These are phyloP conservation scores for Excalfactoria chinensis DNA, from an alignment of 2,113 vertebrate species.

Conservation along the genomic window DNA sequence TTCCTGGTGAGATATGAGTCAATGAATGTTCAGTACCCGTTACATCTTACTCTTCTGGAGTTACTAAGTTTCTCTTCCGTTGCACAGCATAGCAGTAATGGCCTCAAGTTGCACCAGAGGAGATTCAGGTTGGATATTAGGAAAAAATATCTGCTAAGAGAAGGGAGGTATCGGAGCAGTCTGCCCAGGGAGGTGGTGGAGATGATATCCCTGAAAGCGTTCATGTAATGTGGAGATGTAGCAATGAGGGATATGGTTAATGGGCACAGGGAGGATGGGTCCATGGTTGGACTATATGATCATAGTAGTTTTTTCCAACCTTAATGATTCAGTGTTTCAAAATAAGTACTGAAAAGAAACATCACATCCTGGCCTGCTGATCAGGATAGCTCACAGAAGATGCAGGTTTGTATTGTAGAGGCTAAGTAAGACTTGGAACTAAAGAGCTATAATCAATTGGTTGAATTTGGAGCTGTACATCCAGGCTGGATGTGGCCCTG, in stretches of 20 bases:
- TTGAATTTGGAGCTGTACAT: background rate
- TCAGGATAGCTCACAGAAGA: background rate
- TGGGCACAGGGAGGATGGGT: too few species aligned
- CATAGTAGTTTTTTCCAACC: too few species aligned
- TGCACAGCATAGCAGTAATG: background rate
- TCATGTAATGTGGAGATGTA: too few species aligned
- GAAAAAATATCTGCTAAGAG: too few species aligned
- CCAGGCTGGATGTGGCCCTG: too few species aligned
- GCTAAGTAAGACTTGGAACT: background rate
- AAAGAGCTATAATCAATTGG: background rate
- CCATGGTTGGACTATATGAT: too few species aligned
- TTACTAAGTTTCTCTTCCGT: background rate
- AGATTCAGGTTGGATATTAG: too few species aligned
- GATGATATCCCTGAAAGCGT: too few species aligned
- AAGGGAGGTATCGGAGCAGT: too few species aligned
- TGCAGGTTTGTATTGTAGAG: background rate
- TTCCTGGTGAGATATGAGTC: background rate
- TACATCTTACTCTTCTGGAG: background rate
- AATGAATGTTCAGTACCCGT: background rate
- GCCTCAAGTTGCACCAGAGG: too few species aligned
- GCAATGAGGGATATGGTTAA: too few species aligned
- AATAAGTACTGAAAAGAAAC: background rate
- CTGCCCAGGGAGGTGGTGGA: too few species aligned
- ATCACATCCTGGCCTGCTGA: background rate
- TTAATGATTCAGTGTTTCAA: background rate